Percentiles rank a stretch among this genome's conserved stretches.
Evolutionary conservation across 2,797 vertebrate species (phyloP).

Genomic region (Crocodylus rhombifer): DNA sequence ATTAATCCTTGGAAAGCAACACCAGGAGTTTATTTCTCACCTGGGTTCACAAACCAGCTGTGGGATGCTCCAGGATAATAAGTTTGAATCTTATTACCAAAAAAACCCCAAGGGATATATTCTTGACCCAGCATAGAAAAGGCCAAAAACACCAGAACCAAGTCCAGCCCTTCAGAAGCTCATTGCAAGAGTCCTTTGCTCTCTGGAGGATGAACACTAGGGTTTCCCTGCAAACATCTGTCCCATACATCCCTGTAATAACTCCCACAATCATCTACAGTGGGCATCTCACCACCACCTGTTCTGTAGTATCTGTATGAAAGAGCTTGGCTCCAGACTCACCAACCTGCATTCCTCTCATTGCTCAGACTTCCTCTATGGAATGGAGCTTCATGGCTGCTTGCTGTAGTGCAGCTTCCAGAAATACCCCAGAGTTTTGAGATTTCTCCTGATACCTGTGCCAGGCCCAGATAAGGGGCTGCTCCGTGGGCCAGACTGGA

Average conservation of each 20-base stretch:
- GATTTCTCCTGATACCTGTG: neutral
- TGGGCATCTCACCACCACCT: neutral
- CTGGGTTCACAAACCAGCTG: accelerated
- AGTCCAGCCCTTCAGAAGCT: neutral
- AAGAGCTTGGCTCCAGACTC: accelerated
- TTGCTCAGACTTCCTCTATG: neutral
- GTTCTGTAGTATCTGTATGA: neutral
- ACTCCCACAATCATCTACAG: neutral
- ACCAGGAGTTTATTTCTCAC: neutral
- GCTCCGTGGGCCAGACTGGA: too few species aligned
- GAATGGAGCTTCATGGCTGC: neutral
- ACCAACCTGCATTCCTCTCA: neutral
- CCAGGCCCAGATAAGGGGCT: neutral
- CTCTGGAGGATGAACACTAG: neutral
- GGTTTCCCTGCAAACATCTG: neutral
- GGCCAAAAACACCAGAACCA: neutral
- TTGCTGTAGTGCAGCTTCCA: neutral
- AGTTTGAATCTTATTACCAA: neutral
- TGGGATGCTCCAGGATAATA: neutral
- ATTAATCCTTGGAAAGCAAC: neutral
- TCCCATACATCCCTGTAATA: neutral
- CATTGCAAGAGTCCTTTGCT: neutral
- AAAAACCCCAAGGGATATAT: neutral
- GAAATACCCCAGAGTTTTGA: neutral
- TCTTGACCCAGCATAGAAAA: neutral